Evolutionary conservation across 2,888 invertebrate genomes (phyloP).

Genomic region (Cephus rjabovi): DNA sequence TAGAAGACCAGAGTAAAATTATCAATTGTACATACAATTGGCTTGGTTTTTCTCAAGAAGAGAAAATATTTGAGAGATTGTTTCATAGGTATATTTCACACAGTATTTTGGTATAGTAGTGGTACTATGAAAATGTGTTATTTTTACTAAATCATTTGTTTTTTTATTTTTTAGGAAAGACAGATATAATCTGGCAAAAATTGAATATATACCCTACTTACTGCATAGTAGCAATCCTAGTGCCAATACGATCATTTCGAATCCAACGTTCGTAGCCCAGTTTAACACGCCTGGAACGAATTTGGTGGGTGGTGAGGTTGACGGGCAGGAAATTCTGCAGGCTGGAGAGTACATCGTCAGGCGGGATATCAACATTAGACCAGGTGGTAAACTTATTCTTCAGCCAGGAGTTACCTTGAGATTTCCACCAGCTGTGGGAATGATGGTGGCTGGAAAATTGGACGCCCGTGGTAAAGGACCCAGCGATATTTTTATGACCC

Average conservation of each 20-base stretch:
- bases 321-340: slow-evolving; percentile 86
- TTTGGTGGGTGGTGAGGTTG: slow-evolving; percentile 91
- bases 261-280: slow-evolving; percentile 82
- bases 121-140: neutral
- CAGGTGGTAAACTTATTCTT: slow-evolving; percentile 90
- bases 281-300: slow-evolving; percentile 79
- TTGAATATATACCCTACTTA: slow-evolving; percentile 91
- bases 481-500: slow-evolving; percentile 82
- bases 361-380: slow-evolving; percentile 93
- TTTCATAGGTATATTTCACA: slow-evolving; percentile 72
- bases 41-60: slow-evolving; percentile 83
- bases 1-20: slow-evolving; percentile 91
- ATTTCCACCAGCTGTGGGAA: slow-evolving; percentile 93
- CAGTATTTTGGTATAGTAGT: neutral
- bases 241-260: slow-evolving; percentile 83
- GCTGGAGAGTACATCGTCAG: slow-evolving; percentile 91
- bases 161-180: slow-evolving; percentile 74
- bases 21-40: slow-evolving; percentile 97
- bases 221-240: slow-evolving; percentile 90
- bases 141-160: neutral
- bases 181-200: slow-evolving; percentile 93
- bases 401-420: slow-evolving; percentile 89
- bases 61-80: slow-evolving; percentile 79
- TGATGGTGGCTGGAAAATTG: slow-evolving; percentile 95
- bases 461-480: slow-evolving; percentile 85